These are phyloP conservation scores for Hylaeus volcanicus DNA, from an alignment of 1,140 invertebrate species.

Conservation along the genomic window DNA sequence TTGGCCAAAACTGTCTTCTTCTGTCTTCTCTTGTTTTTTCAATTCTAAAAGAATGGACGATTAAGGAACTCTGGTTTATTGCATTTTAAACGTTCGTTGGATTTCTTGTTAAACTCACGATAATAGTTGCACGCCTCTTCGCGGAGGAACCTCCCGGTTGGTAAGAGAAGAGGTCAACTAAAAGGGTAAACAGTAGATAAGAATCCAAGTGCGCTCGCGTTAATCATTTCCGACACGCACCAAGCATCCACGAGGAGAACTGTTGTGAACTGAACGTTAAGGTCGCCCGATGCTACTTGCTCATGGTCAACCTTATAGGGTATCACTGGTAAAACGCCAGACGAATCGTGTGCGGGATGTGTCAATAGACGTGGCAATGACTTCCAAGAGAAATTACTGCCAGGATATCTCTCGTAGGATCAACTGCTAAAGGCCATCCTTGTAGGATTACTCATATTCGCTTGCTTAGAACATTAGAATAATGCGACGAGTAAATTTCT, in stretches of 20 bases:
- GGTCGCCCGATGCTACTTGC: constrained; percentile 3
- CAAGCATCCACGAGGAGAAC: constrained; percentile 10
- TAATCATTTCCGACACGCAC: constrained; percentile 50
- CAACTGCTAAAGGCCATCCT: background rate
- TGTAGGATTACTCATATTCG: background rate
- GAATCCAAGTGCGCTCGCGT: constrained; percentile 18
- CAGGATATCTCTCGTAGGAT: background rate
- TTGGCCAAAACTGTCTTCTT: too few species aligned
- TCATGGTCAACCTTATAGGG: background rate
- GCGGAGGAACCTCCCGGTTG: background rate
- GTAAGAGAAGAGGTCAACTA: constrained; percentile 18
- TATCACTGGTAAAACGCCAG: background rate
- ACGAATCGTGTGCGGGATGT: constrained; percentile 11
- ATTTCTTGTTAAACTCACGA: background rate
- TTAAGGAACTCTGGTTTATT: background rate
- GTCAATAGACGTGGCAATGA: background rate
- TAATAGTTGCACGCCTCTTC: constrained; percentile 7
- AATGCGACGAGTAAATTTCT: too few species aligned
- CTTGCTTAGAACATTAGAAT: background rate
- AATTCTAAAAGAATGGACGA: background rate
- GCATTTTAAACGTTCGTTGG: background rate
- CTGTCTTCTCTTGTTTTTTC: too few species aligned
- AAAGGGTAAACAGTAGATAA: constrained; percentile 43
- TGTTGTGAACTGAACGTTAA: background rate
- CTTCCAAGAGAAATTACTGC: background rate